A percentile compares a stretch with the other conserved stretches of the same genome.
Evolutionary conservation across 1,140 invertebrate species (phyloP).

Genomic region (Caenorhabditis latens): DNA sequence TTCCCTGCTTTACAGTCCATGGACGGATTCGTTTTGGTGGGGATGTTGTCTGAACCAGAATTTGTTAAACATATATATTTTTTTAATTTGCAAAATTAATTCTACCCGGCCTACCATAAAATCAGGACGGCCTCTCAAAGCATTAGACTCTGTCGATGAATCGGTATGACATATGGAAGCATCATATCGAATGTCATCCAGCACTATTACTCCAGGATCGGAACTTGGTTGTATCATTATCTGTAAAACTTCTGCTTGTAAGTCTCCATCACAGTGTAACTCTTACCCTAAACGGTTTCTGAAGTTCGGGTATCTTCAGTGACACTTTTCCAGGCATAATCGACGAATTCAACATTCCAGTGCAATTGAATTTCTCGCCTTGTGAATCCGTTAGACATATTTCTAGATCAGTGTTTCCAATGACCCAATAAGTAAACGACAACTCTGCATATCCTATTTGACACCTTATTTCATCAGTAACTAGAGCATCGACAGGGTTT

Average conservation of each 20-base stretch:
- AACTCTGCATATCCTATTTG: conserved; percentile 70
- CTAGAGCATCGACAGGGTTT: conserved; percentile 68
- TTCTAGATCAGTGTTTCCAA: conserved; percentile 73
- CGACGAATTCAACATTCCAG: conserved; percentile 73
- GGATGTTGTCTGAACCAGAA: conserved; percentile 62
- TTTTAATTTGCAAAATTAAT: too few species aligned
- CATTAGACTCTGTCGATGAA: background rate
- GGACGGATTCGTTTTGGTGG: conserved; percentile 22
- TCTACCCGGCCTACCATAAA: conserved; percentile 21
- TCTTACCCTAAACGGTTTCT: conserved; percentile 73
- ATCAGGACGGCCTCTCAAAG: conserved; percentile 54
- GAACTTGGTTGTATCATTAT: conserved; percentile 74
- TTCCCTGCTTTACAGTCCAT: conserved; percentile 53
- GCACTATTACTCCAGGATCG: conserved; percentile 70
- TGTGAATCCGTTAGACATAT: conserved; percentile 75
- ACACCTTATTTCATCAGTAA: conserved; percentile 72
- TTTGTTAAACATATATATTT: too few species aligned
- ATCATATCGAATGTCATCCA: conserved; percentile 72
- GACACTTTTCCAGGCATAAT: conserved; percentile 77
- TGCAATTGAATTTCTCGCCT: conserved; percentile 73
- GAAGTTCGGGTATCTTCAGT: conserved; percentile 74
- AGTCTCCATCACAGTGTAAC: background rate
- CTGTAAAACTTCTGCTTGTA: conserved; percentile 63
- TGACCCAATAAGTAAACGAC: conserved; percentile 75
- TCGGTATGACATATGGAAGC: conserved; percentile 54